Conservation (phyloP, 64 coral and sea anemone species). For the Acropora tenuis region DNA sequence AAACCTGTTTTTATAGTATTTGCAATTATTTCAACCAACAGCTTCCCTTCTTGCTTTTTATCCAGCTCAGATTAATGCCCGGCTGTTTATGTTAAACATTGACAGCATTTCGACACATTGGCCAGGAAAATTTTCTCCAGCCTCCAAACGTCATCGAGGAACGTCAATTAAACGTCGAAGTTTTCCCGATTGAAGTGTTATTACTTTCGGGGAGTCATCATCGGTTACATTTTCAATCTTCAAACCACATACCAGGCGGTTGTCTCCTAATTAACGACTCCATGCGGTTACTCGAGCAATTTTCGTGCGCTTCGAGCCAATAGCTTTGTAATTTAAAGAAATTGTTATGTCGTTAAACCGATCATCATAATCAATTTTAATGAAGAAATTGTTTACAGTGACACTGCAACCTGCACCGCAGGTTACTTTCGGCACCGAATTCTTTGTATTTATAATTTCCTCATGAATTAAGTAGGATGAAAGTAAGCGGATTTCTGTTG, state of each 20-base stretch:
- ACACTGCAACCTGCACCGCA: background rate
- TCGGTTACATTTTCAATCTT: background rate
- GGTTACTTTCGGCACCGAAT: background rate
- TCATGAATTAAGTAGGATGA: background rate
- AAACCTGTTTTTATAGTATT: background rate
- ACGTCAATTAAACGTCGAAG: background rate
- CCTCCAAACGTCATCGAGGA: background rate
- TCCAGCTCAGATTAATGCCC: too few species aligned
- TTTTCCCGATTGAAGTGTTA: background rate
- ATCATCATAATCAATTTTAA: constrained; percentile 8
- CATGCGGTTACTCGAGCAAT: background rate
- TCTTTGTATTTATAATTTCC: background rate
- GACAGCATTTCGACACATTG: background rate
- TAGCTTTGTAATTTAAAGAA: background rate
- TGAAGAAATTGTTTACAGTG: background rate
- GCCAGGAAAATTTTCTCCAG: background rate
- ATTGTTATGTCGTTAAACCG: constrained; percentile 8
- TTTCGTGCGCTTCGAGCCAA: constrained; percentile 5
- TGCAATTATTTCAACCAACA: background rate
- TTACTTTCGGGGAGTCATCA: background rate
- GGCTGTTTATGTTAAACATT: background rate
- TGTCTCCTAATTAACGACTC: background rate
- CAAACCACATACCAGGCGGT: background rate
- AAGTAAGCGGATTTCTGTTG: too few species aligned
- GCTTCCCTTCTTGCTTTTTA: background rate